Evolutionary conservation across 2,113 vertebrate species (phyloP).

Genomic region (Caranx ignobilis): DNA sequence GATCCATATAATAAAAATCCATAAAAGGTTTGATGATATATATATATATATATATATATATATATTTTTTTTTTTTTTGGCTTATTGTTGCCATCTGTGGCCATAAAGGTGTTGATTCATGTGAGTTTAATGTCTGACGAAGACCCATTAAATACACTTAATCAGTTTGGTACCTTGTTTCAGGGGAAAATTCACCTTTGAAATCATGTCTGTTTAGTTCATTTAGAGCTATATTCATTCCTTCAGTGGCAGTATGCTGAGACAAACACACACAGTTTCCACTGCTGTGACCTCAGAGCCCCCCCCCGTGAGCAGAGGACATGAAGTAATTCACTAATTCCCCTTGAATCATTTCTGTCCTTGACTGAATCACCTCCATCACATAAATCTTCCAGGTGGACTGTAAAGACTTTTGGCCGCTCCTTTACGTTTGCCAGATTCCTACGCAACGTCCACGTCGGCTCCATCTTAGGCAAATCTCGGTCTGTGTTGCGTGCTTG

Average conservation of each 20-base stretch:
- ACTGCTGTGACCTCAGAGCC: conserved; percentile 50
- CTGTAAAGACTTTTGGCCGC: conserved; percentile 44
- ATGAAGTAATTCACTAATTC: conserved; percentile 68
- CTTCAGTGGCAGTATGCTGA: not conserved
- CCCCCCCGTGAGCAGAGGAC: conserved; percentile 38
- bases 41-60: too few species aligned
- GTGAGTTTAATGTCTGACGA: not conserved
- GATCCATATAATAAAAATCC: too few species aligned
- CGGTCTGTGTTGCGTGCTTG: conserved; percentile 49
- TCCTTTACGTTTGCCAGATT: conserved; percentile 49
- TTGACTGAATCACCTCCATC: conserved; percentile 51
- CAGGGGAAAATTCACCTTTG: not conserved
- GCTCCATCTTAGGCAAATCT: conserved; percentile 63
- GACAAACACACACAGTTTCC: conserved; percentile 33
- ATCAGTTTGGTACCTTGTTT: not conserved
- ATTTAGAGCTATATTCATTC: not conserved
- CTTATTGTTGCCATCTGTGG: not conserved
- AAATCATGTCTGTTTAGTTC: not conserved
- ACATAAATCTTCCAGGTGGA: conserved; percentile 13
- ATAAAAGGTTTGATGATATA: too few species aligned
- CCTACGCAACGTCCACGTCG: conserved; percentile 20
- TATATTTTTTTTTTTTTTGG: too few species aligned
- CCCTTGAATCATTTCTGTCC: conserved; percentile 72
- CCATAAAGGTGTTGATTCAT: not conserved
- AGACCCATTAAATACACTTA: not conserved